Percentiles rank a stretch among this genome's conserved stretches.
Evolutionary conservation across 2,113 vertebrate genomes (phyloP).

Genomic region (Merops nubicus): DNA sequence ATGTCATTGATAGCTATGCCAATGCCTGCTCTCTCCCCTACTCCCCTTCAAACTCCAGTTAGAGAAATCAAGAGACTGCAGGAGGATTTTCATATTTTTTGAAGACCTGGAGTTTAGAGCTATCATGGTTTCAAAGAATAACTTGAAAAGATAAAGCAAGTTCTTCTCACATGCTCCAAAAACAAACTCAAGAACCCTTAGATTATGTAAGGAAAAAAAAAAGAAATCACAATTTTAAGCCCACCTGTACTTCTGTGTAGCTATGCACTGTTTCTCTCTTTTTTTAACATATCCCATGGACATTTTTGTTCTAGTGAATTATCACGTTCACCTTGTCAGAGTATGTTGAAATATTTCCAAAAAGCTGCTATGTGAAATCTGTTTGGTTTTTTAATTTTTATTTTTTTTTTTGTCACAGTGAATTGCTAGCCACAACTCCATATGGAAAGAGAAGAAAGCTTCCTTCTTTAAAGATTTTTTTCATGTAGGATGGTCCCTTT

Average conservation of each 20-base stretch:
- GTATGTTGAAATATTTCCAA: neutral
- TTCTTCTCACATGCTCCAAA: neutral
- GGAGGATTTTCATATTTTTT: neutral
- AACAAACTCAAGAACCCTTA: neutral
- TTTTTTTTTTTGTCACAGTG: neutral
- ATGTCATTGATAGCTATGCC: neutral
- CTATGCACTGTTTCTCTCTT: neutral
- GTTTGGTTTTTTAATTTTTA: no score
- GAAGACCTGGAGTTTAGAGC: neutral
- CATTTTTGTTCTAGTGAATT: neutral
- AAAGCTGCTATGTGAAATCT: neutral
- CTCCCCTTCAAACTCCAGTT: neutral
- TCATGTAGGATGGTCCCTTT: neutral
- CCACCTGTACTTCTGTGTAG: neutral
- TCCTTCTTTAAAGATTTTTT: neutral
- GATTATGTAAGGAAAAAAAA: neutral
- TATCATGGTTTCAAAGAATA: neutral
- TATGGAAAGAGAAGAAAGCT: neutral
- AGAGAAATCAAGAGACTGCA: neutral
- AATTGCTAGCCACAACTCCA: neutral
- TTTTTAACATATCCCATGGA: neutral
- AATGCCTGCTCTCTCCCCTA: neutral
- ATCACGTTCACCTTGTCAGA: constrained; percentile 1
- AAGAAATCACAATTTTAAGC: neutral
- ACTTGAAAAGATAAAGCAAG: neutral